These are phyloP conservation scores for Craniophora ligustri DNA, from an alignment of 2,888 invertebrate genomes.

Conservation along the genomic window DNA sequence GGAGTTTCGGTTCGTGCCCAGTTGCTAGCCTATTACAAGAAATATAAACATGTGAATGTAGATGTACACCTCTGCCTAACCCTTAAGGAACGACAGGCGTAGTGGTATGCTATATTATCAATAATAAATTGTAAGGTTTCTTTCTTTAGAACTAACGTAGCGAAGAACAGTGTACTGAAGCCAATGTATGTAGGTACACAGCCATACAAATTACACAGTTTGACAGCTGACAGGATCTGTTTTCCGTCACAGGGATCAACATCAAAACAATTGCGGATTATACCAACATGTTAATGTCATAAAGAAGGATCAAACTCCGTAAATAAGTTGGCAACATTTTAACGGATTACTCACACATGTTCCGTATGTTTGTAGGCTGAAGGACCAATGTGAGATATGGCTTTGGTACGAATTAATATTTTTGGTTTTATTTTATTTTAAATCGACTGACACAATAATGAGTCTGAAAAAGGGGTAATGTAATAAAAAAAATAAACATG, in stretches of 20 bases:
- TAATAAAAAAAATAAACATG: no score
- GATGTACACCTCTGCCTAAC: no score
- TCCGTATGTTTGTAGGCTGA: not conserved
- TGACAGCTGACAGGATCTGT: slow-evolving; percentile 32
- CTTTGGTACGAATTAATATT: not conserved
- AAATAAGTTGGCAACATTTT: slow-evolving; percentile 40
- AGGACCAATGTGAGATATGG: slow-evolving; percentile 15
- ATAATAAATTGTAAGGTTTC: no score
- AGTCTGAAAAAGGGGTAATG: no score
- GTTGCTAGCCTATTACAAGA: no score
- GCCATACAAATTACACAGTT: slow-evolving; percentile 31
- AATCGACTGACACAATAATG: no score
- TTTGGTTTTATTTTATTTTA: no score
- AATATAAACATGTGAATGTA: no score
- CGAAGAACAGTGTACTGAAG: not conserved
- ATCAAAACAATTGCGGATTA: slow-evolving; percentile 37
- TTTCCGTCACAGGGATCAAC: slow-evolving; percentile 35
- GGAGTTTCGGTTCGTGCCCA: no score
- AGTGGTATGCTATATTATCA: no score
- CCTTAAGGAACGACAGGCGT: no score
- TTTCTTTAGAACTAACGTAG: no score
- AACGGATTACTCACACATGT: slow-evolving; percentile 32
- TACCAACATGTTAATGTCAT: slow-evolving; percentile 36
- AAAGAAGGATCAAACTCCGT: slow-evolving; percentile 40
- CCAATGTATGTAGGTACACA: not conserved